phyloP scores from a whole-genome alignment of 2,888 invertebrate species.

The Melanchra persicariae region DNA sequence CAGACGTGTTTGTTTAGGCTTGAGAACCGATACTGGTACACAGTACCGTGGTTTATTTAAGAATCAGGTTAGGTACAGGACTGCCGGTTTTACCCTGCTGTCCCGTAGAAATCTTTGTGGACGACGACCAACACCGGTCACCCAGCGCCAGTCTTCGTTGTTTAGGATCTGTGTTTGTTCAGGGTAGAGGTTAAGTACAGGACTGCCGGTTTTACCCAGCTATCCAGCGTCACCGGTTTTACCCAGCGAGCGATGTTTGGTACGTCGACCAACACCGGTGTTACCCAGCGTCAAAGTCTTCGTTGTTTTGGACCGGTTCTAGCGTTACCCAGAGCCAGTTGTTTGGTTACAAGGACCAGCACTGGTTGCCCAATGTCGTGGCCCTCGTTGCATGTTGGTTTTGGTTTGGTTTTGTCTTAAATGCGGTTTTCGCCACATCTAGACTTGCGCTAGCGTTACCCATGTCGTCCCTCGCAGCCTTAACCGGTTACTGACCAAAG shows the following conservation, averaged over 20 bases:
- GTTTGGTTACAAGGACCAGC: neutral
- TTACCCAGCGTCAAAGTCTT: neutral
- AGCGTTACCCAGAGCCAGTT: constrained; percentile 5
- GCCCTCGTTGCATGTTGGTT: neutral
- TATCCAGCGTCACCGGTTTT: constrained; percentile 1
- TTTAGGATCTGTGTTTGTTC: neutral
- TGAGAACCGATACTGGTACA: neutral
- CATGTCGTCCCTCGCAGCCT: neutral
- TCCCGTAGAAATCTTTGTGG: neutral
- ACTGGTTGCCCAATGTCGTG: constrained; percentile 24
- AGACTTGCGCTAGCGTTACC: constrained; percentile 2
- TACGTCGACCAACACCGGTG: neutral
- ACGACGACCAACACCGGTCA: neutral
- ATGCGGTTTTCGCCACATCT: constrained; percentile 5
- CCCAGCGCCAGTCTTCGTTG: neutral
- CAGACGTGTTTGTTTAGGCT: too few relatives aligned
- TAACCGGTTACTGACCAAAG: neutral
- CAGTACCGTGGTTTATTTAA: neutral
- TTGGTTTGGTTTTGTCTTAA: constrained; percentile 1
- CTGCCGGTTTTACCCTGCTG: neutral
- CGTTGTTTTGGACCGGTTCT: neutral
- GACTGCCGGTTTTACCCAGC: constrained; percentile 1
- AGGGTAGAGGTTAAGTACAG: neutral
- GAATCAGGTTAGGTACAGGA: neutral
- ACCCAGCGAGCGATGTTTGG: neutral